Percentiles rank a stretch among this genome's conserved stretches.
Conservation (phyloP, 2,113 vertebrate species). For the Charadrius vociferus region DNA sequence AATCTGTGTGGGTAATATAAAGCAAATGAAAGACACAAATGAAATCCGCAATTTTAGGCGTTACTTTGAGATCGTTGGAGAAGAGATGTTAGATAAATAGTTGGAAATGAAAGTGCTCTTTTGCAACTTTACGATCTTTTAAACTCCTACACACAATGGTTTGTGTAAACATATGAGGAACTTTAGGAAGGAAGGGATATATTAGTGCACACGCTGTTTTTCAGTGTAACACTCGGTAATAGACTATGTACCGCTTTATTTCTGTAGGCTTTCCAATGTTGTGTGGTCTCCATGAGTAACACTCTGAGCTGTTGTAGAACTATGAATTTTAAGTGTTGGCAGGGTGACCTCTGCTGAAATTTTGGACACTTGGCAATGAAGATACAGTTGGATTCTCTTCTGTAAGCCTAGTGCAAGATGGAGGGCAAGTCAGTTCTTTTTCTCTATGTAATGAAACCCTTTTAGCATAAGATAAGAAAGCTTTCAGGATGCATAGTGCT, state of each 20-base stretch:
- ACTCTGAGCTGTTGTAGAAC: neutral
- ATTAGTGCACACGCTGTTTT: neutral
- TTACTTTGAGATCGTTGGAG: neutral
- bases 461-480: neutral
- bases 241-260: neutral
- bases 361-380: neutral
- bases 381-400: no score
- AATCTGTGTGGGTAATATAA: neutral
- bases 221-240: neutral
- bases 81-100: neutral
- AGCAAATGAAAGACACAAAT: neutral
- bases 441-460: neutral
- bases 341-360: neutral
- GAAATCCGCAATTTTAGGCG: neutral
- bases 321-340: neutral
- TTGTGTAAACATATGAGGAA: neutral
- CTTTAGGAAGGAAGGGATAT: neutral
- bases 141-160: neutral
- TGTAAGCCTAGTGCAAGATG: no score
- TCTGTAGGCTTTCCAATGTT: neutral
- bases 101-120: neutral
- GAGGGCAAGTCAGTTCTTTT: neutral
- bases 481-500: neutral
- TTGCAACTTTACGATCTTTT: neutral
- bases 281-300: neutral